Percentiles rank a stretch among this genome's conserved stretches.
Conservation (phyloP, 2,113 vertebrate species). For the Cottus gobio region DNA sequence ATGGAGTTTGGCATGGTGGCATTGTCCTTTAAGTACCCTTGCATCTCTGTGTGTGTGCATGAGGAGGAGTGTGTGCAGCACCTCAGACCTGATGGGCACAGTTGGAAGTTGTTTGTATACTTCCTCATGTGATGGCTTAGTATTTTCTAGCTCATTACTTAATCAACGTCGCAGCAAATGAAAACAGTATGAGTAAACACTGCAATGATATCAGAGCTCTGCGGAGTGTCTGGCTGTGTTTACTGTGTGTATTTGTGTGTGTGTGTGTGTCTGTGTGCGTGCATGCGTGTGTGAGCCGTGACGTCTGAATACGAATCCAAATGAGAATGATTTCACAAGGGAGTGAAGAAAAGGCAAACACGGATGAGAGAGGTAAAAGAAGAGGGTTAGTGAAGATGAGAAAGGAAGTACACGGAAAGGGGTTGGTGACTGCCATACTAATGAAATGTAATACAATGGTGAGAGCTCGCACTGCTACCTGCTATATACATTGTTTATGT, state of each 20-base stretch:
- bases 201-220: conserved; percentile 38
- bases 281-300: conserved; percentile 22
- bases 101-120: conserved; percentile 37
- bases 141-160: conserved; percentile 64
- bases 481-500: conserved; percentile 35
- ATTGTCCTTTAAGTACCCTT: not conserved
- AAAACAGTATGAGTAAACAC: conserved; percentile 51
- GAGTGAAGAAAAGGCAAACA: conserved; percentile 44
- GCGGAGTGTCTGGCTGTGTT: conserved; percentile 46
- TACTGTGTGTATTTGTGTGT: not conserved
- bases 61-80: not conserved
- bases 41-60: not conserved
- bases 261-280: not conserved
- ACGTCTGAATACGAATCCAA: conserved; percentile 63
- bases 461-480: conserved; percentile 8
- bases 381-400: conserved; percentile 39
- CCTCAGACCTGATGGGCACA: conserved; percentile 11
- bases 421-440: conserved; percentile 71
- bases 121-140: conserved; percentile 45
- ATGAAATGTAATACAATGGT: conserved; percentile 48
- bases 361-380: conserved; percentile 39
- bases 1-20: not conserved
- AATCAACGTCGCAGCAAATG: conserved; percentile 44
- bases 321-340: conserved; percentile 63
- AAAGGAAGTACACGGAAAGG: conserved; percentile 23